These are phyloP conservation scores for Orthosia gothica DNA, from an alignment of 2,888 invertebrate species.

Conservation along the genomic window DNA sequence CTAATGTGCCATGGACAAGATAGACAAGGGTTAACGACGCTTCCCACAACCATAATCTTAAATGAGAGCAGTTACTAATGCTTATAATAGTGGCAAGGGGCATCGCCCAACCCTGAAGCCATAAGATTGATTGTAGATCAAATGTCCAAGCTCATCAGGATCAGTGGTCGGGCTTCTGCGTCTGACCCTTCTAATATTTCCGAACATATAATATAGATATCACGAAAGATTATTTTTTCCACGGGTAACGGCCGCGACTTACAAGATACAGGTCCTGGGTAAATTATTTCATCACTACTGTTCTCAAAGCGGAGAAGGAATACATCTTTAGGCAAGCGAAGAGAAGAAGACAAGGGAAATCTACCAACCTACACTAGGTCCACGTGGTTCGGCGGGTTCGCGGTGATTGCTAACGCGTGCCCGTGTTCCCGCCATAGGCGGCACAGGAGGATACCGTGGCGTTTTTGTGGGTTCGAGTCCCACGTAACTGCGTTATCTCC, in stretches of 20 bases:
- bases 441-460: too few relatives aligned
- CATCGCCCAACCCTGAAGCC: not conserved
- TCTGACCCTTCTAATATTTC: slow-evolving; percentile 2
- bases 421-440: too few relatives aligned
- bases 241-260: too few relatives aligned
- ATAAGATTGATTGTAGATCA: slow-evolving; percentile 9
- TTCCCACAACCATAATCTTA: not conserved
- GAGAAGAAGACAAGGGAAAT: too few relatives aligned
- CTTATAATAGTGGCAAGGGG: not conserved
- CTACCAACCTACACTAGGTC: too few relatives aligned
- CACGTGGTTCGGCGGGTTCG: too few relatives aligned
- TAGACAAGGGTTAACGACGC: not conserved
- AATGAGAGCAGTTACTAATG: slow-evolving; percentile 10
- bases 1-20: slow-evolving; percentile 1
- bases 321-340: too few relatives aligned
- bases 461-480: too few relatives aligned
- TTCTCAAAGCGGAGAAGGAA: too few relatives aligned
- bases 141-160: slow-evolving; percentile 7
- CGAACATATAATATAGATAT: not conserved
- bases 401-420: too few relatives aligned
- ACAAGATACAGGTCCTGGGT: not conserved
- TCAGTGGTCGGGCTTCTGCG: not conserved
- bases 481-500: too few relatives aligned
- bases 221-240: not conserved
- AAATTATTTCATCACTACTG: too few relatives aligned